Conservation (phyloP, 1,140 invertebrate genomes). For the Sycophila sp. region DNA sequence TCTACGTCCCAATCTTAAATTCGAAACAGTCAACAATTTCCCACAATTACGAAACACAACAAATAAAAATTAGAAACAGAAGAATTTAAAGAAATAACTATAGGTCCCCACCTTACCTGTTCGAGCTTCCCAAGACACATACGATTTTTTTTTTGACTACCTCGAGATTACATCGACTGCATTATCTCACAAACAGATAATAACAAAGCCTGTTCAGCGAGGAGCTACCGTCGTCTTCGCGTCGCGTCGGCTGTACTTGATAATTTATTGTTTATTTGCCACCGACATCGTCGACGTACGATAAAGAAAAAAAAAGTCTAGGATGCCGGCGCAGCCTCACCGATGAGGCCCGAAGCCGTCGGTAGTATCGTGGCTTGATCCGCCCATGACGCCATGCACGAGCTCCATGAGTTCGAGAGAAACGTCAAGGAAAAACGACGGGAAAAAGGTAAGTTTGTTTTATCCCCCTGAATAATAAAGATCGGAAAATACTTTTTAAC, state of each 20-base stretch:
- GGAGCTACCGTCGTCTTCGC: not conserved
- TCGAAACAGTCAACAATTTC: too few relatives aligned
- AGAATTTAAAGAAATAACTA: not conserved
- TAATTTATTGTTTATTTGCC: conserved; percentile 32
- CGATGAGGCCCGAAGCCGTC: too few relatives aligned
- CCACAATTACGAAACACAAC: not conserved
- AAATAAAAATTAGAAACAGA: not conserved
- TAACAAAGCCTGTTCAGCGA: too few relatives aligned
- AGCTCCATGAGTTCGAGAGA: conserved; percentile 26
- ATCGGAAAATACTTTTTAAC: too few relatives aligned
- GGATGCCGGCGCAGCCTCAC: not conserved
- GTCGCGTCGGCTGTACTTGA: not conserved
- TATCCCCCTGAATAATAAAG: too few relatives aligned
- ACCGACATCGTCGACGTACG: conserved; percentile 6
- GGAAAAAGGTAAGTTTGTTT: conserved; percentile 21
- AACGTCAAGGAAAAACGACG: not conserved
- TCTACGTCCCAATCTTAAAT: too few relatives aligned
- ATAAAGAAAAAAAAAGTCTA: conserved; percentile 26
- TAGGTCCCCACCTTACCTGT: too few relatives aligned
- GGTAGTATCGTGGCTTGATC: too few relatives aligned
- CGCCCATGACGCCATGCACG: conserved; percentile 21
- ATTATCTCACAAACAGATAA: not conserved
- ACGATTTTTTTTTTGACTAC: not conserved
- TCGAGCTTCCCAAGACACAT: too few relatives aligned
- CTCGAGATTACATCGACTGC: not conserved